Conservation (phyloP, 1,140 invertebrate genomes). For the Leptoteleia sp. region DNA sequence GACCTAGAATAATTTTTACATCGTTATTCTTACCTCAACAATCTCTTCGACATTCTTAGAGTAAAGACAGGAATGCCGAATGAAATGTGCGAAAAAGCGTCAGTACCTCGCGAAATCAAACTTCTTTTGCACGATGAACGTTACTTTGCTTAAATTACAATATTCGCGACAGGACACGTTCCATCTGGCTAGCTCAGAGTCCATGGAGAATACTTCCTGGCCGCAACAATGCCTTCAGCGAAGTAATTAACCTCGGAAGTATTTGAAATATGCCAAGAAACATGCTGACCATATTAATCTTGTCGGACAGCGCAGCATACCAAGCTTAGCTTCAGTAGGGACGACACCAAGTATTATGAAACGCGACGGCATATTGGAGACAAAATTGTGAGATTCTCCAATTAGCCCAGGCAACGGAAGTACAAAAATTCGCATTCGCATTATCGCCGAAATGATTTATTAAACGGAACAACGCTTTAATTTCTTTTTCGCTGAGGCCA, state of each 20-base stretch:
- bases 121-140: constrained; percentile 22
- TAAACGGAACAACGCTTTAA: too few relatives aligned
- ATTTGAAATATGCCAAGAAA: constrained; percentile 79
- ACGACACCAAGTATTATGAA: constrained; percentile 39
- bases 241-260: constrained; percentile 78
- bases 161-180: constrained; percentile 57
- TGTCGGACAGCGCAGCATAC: constrained; percentile 70
- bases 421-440: not conserved
- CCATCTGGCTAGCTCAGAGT: constrained; percentile 29
- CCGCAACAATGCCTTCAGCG: constrained; percentile 73
- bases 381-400: constrained; percentile 26
- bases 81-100: constrained; percentile 26
- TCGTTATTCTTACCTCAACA: constrained; percentile 25
- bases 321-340: constrained; percentile 50
- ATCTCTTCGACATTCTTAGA: constrained; percentile 45
- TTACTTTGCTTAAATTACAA: constrained; percentile 55
- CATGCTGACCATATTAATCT: constrained; percentile 79
- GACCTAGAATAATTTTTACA: not conserved
- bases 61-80: constrained; percentile 23
- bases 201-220: constrained; percentile 31
- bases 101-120: constrained; percentile 45
- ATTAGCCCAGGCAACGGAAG: constrained; percentile 17
- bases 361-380: constrained; percentile 18
- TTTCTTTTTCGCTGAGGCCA: too few relatives aligned
- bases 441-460: too few relatives aligned